Conservation (phyloP, 2,888 invertebrate genomes). For the Cabera pusaria region DNA sequence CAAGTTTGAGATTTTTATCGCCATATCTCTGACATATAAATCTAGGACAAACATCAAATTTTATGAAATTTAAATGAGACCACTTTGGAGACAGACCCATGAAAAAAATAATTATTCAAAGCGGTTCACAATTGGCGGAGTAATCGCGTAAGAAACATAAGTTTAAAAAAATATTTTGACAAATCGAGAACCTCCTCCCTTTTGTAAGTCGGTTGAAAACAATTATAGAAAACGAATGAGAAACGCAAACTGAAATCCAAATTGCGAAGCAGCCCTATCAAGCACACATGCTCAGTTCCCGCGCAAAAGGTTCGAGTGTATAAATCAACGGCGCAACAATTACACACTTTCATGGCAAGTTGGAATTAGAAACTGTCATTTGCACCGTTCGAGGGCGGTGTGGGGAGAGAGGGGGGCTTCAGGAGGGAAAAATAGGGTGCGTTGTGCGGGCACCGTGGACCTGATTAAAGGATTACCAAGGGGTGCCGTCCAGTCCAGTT, state of each 20-base stretch:
- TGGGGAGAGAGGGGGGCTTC: slow-evolving; percentile 36
- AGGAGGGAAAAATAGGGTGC: slow-evolving; percentile 77
- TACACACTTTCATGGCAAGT: slow-evolving; percentile 84
- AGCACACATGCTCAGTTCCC: slow-evolving; percentile 61
- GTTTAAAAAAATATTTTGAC: too few species aligned
- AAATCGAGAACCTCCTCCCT: too few species aligned
- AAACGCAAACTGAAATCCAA: slow-evolving; percentile 25
- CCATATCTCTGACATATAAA: too few species aligned
- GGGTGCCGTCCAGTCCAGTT: slow-evolving; percentile 79
- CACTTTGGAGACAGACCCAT: too few species aligned
- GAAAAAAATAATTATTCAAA: too few species aligned
- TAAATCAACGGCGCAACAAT: slow-evolving; percentile 83
- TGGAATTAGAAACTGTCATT: slow-evolving; percentile 85
- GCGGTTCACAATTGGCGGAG: too few species aligned
- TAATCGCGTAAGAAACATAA: too few species aligned
- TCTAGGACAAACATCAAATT: too few species aligned
- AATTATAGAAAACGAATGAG: too few species aligned
- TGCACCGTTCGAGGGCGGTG: slow-evolving; percentile 77
- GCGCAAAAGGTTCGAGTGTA: slow-evolving; percentile 72
- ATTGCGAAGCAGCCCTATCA: slow-evolving; percentile 38
- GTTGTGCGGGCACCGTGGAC: slow-evolving; percentile 68
- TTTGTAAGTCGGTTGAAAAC: too few species aligned
- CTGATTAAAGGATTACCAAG: slow-evolving; percentile 82
- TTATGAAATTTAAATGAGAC: too few species aligned
- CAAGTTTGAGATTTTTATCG: too few species aligned